Percentiles rank a stretch among this genome's conserved stretches.
phyloP scores from a whole-genome alignment of 2,113 vertebrate species.

The Thalassarche chlororhynchos region DNA sequence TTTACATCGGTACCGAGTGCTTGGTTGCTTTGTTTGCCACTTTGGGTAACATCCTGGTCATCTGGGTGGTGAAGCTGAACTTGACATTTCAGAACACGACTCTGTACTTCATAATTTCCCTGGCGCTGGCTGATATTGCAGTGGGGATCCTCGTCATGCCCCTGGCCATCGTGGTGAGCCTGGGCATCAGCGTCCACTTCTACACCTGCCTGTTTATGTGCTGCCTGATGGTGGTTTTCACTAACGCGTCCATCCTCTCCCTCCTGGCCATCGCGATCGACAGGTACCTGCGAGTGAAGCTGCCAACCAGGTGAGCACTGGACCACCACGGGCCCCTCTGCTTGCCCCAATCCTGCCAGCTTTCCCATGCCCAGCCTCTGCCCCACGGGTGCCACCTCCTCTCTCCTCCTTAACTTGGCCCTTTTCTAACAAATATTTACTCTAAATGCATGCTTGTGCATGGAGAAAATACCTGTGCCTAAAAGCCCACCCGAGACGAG shows the following conservation, averaged over 20 bases:
- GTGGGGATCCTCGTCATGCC: conserved; percentile 85
- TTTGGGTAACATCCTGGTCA: conserved; percentile 83
- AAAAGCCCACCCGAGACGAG: rapidly evolving
- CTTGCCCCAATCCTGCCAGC: background rate
- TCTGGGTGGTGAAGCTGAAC: conserved; percentile 80
- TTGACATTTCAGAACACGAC: conserved; percentile 72
- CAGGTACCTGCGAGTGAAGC: conserved; percentile 83
- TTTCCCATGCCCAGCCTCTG: background rate
- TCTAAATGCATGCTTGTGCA: rapidly evolving
- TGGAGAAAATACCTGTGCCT: background rate
- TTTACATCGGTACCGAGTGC: conserved; percentile 78
- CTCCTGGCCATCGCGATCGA: conserved; percentile 87
- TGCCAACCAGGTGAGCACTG: conserved; percentile 75
- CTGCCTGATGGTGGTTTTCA: conserved; percentile 81
- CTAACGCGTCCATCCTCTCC: conserved; percentile 81
- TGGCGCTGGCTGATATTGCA: conserved; percentile 84
- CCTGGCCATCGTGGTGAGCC: conserved; percentile 78
- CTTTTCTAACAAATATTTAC: background rate
- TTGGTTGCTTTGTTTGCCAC: conserved; percentile 77
- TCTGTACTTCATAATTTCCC: conserved; percentile 82
- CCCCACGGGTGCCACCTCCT: background rate
- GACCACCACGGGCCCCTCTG: background rate
- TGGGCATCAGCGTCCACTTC: conserved; percentile 58
- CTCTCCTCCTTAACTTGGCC: background rate
- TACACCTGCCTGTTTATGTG: conserved; percentile 81